These are phyloP conservation scores for Acromyrmex heyeri DNA, from an alignment of 1,140 invertebrate genomes.

Conservation along the genomic window DNA sequence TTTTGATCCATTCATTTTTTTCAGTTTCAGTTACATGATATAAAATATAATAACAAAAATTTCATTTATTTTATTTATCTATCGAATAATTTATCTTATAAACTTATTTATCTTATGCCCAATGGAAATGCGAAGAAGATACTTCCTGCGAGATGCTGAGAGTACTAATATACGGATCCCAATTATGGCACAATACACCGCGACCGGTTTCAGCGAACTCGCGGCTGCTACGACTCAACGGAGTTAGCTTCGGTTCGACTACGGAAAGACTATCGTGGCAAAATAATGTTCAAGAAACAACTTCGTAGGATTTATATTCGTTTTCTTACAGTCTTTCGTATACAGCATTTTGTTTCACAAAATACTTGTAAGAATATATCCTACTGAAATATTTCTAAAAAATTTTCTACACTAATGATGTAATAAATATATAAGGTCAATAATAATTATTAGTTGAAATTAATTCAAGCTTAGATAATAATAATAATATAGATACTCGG, in stretches of 20 bases:
- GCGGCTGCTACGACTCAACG: slow-evolving; percentile 11
- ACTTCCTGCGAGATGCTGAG: neutral
- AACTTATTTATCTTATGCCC: neutral
- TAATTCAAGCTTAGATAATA: neutral
- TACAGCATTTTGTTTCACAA: neutral
- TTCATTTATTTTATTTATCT: neutral
- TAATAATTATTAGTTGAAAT: slow-evolving; percentile 11
- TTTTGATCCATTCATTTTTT: neutral
- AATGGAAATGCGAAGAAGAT: slow-evolving; percentile 18
- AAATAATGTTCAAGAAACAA: slow-evolving; percentile 18
- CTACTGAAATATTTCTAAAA: slow-evolving; percentile 19
- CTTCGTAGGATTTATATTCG: neutral
- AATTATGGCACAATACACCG: slow-evolving; percentile 51
- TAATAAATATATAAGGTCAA: neutral
- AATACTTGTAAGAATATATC: neutral
- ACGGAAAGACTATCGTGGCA: slow-evolving; percentile 16
- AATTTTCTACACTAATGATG: neutral
- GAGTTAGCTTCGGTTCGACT: slow-evolving; percentile 1
- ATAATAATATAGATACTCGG: neutral
- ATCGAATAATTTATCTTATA: neutral
- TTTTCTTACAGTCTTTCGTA: neutral
- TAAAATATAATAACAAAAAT: slow-evolving; percentile 4
- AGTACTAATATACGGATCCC: slow-evolving; percentile 36
- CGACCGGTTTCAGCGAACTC: slow-evolving; percentile 43
- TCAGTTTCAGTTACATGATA: neutral